Evolutionary conservation across 2,797 vertebrate genomes (phyloP).

Genomic region (Brachyrhaphis roseni): DNA sequence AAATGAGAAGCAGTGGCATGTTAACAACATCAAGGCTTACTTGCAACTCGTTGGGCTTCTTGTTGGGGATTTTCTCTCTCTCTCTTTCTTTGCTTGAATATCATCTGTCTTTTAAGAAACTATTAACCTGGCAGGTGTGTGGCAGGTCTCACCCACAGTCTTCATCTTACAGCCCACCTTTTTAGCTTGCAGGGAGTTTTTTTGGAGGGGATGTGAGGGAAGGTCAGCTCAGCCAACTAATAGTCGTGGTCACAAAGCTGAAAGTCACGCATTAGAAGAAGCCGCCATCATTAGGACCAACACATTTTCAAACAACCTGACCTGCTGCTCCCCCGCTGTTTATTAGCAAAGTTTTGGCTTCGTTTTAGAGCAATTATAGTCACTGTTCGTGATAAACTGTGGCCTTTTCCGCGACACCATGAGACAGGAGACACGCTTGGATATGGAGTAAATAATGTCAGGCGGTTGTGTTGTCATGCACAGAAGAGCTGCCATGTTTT

Average conservation of each 20-base stretch:
- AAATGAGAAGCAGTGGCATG: conserved; percentile 57
- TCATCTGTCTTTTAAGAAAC: conserved; percentile 59
- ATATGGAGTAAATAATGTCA: conserved; percentile 56
- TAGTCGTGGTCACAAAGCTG: conserved; percentile 65
- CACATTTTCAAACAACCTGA: conserved; percentile 65
- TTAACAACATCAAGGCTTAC: conserved; percentile 52
- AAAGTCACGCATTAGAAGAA: conserved; percentile 68
- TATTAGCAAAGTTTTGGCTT: conserved; percentile 71
- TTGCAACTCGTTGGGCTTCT: conserved; percentile 32
- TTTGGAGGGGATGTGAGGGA: background rate
- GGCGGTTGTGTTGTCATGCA: conserved; percentile 42
- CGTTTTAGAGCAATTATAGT: conserved; percentile 66
- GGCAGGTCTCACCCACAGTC: conserved; percentile 64
- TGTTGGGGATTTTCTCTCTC: conserved; percentile 36
- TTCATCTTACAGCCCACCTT: conserved; percentile 53
- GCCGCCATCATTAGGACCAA: conserved; percentile 64
- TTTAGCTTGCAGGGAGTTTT: conserved; percentile 55
- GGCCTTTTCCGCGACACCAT: conserved; percentile 43
- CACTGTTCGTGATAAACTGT: conserved; percentile 63
- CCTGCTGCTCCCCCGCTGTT: conserved; percentile 61
- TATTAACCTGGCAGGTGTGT: conserved; percentile 74
- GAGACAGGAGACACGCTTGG: conserved; percentile 39
- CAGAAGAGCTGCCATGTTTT: conserved; percentile 43
- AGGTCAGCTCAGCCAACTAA: conserved; percentile 65
- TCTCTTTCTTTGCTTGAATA: conserved; percentile 42